A percentile compares a stretch with the other conserved stretches of the same genome.
Conservation (phyloP, 2,888 invertebrate species). For the Sinhomidia bicolor region DNA sequence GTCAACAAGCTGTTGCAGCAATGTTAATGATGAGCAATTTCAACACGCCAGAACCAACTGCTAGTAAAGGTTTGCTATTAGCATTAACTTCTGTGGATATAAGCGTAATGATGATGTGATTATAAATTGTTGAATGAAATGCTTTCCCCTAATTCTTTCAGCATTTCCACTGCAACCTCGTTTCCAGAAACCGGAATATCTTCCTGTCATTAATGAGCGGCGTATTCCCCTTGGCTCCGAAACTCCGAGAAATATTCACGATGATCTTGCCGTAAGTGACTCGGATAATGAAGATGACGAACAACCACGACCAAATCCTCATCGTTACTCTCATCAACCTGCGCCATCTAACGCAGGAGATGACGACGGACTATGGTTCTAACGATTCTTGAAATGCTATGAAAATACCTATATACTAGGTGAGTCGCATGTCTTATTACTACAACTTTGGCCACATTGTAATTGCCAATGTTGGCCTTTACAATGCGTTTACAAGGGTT, state of each 20-base stretch:
- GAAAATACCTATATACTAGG: no score
- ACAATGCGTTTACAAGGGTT: no score
- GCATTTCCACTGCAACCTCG: slow-evolving; percentile 55
- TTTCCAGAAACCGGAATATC: slow-evolving; percentile 68
- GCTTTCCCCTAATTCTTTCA: background rate
- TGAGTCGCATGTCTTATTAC: no score
- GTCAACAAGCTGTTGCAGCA: slow-evolving; percentile 83
- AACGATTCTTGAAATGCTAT: background rate
- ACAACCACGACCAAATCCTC: slow-evolving; percentile 31
- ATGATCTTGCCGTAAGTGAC: slow-evolving; percentile 90
- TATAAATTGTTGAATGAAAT: background rate
- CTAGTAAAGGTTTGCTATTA: slow-evolving; percentile 30
- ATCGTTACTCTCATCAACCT: slow-evolving; percentile 80
- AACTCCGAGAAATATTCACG: slow-evolving; percentile 81
- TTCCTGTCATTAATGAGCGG: slow-evolving; percentile 46
- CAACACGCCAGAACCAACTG: slow-evolving; percentile 44
- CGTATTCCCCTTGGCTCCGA: slow-evolving; percentile 81
- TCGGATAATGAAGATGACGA: slow-evolving; percentile 86
- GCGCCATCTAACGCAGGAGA: slow-evolving; percentile 73
- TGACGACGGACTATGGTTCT: slow-evolving; percentile 71
- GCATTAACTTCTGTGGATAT: background rate
- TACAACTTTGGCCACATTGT: no score
- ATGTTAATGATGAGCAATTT: slow-evolving; percentile 81
- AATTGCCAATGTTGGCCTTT: no score
- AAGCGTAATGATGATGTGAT: background rate